phyloP scores from a whole-genome alignment of 2,113 vertebrate genomes.

The Aphyosemion australe region DNA sequence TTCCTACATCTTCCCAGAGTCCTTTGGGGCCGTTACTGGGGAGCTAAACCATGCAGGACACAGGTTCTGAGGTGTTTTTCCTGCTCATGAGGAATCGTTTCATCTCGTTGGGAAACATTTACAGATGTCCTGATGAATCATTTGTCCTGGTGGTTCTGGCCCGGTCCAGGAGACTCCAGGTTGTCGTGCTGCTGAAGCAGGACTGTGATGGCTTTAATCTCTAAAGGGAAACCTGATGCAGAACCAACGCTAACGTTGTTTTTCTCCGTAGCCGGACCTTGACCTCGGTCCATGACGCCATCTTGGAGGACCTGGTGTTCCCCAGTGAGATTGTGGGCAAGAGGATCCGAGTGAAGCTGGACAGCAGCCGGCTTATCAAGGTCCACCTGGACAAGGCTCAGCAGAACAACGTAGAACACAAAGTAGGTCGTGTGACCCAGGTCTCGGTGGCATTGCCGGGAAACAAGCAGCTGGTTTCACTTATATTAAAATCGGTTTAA shows the following conservation, averaged over 20 bases:
- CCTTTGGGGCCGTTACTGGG: constrained; percentile 63
- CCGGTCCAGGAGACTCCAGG: too few species aligned
- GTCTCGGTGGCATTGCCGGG: too few species aligned
- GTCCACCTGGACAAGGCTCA: constrained; percentile 98
- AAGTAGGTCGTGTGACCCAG: constrained; percentile 75
- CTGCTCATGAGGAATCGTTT: too few species aligned
- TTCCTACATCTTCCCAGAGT: constrained; percentile 72
- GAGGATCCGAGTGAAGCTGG: constrained; percentile 94
- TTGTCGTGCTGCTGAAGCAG: too few species aligned
- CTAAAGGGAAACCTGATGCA: too few species aligned
- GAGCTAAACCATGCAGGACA: constrained; percentile 77
- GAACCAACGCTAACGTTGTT: neutral
- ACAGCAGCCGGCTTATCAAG: constrained; percentile 97
- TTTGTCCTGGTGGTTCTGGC: too few species aligned
- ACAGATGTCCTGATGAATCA: too few species aligned
- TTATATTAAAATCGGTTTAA: too few species aligned
- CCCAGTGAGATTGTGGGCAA: constrained; percentile 99
- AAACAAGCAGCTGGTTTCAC: too few species aligned
- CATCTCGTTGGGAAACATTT: too few species aligned
- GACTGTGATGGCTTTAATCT: too few species aligned
- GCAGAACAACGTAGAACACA: constrained; percentile 99
- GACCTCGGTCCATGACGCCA: constrained; percentile 94
- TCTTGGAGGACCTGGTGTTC: constrained; percentile 97
- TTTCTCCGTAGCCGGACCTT: constrained; percentile 86
- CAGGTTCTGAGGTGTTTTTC: constrained; percentile 18